A percentile compares a stretch with the other conserved stretches of the same genome.
Evolutionary conservation across 2,797 vertebrate species (phyloP).

Genomic region (Enteromius viviparus): DNA sequence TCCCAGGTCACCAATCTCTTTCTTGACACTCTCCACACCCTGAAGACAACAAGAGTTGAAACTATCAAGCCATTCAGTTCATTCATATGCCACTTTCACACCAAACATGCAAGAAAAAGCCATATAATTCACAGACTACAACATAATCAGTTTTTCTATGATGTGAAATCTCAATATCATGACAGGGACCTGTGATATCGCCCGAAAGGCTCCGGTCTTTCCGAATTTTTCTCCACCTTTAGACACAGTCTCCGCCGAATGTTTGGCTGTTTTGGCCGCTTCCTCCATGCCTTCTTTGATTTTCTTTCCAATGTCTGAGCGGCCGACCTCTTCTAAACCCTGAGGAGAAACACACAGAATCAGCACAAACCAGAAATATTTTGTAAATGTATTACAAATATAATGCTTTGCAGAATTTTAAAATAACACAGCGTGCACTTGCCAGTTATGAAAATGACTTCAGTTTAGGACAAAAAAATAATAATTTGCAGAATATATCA

Average conservation of each 20-base stretch:
- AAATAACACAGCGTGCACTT: neutral
- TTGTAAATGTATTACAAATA: neutral
- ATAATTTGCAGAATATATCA: no score
- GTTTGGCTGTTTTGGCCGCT: constrained; percentile 92
- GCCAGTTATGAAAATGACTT: neutral
- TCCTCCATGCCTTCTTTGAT: constrained; percentile 94
- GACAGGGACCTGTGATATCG: constrained; percentile 89
- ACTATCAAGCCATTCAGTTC: neutral
- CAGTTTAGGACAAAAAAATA: neutral
- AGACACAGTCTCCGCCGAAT: constrained; percentile 88
- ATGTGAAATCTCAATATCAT: neutral
- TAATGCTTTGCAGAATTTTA: neutral
- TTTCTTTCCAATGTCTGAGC: constrained; percentile 90
- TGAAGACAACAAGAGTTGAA: constrained; percentile 61
- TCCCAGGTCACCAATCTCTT: constrained; percentile 89
- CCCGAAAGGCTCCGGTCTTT: constrained; percentile 89
- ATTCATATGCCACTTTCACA: neutral
- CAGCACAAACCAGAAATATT: neutral
- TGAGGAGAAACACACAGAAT: constrained; percentile 63
- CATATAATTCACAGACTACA: neutral
- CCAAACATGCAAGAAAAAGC: neutral
- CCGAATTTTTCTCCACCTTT: constrained; percentile 91
- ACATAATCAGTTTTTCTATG: neutral
- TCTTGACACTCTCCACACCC: constrained; percentile 92
- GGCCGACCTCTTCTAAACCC: constrained; percentile 92